Base-by-base conservation (phyloP, 1,140 invertebrate genomes). In the Listronotus bonariensis region DNA sequence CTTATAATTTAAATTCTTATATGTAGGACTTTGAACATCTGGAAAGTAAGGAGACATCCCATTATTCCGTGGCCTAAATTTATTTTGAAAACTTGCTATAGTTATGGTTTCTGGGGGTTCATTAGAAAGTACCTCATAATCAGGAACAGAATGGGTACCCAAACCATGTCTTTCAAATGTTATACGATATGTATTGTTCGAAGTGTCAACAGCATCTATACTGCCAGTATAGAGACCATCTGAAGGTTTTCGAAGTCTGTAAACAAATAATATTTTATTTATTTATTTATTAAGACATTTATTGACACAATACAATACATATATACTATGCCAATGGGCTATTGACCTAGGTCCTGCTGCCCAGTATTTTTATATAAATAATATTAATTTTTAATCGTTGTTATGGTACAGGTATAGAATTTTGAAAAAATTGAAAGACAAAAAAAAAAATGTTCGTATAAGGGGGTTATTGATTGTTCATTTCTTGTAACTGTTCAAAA, bases 151-250 rank as follows among this genome's bases (percentile, higher is more conserved):
- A 79, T 97, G 94, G 10, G 96, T 97, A 6, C 96, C 96, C 31
- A 99, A 82, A 11, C 95, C 95, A 42, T 88, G 86, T 62, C 95
- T 84, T 78, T 99, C 96, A 82, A 99, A 99, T 0, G 93, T 95
- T 58, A 99, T 94, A 73, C 97, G 85, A 77, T 99, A 99, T n/a
- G 93, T 95, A 76, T 96, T 96, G 76, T 96, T 95, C 5, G 94
- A 91, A 1, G 95, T 96, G 77, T 98, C 95, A n/a, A 98, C 90
- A 38, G 96, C 97, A 81, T 98, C 96, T 66, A 99, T 95, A 41
- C 89, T 92, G 7, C 97, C 97, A 56, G 92, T 96, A 75, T 98
- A 99, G 26, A 99, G 83, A 12, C 97, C 97, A 84, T 99, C 96
- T 81, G 98, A 95, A 6, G 96, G 96, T 77, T 89, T 89, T 48